These are phyloP conservation scores for Coelogynopora nodosa DNA, from an alignment of 2,888 invertebrate genomes.

Conservation along the genomic window DNA sequence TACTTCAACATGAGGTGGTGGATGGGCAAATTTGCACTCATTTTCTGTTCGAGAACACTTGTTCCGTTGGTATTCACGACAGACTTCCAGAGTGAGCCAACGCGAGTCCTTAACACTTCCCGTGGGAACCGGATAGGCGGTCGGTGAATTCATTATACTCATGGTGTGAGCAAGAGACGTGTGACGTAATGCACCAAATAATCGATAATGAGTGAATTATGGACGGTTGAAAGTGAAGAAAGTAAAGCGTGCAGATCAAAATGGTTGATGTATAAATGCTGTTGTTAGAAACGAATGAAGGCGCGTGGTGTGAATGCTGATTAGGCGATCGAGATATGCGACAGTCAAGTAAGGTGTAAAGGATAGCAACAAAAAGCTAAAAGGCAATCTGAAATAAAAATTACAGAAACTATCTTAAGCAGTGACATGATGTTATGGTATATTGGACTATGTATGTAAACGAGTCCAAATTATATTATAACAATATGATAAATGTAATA, in stretches of 20 bases:
- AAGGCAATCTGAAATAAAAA: background rate
- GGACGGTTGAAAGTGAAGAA: background rate
- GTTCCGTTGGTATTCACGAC: slow-evolving; percentile 95
- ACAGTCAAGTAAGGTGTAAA: background rate
- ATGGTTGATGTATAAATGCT: background rate
- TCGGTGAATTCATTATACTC: slow-evolving; percentile 68
- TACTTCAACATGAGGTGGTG: slow-evolving; percentile 97
- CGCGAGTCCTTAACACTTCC: slow-evolving; percentile 81
- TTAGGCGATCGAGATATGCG: background rate
- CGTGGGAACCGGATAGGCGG: slow-evolving; percentile 52
- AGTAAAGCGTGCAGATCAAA: background rate
- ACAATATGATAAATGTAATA: no score
- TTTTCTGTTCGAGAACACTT: slow-evolving; percentile 94
- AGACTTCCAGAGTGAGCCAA: slow-evolving; percentile 97
- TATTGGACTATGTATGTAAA: no score
- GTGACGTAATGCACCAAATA: background rate
- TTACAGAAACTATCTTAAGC: no score
- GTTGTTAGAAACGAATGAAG: background rate
- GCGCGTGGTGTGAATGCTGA: background rate
- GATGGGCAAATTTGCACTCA: slow-evolving; percentile 99
- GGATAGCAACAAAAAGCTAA: background rate
- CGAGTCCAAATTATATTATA: no score
- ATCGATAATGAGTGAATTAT: background rate
- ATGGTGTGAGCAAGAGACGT: slow-evolving; percentile 59
- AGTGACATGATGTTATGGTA: no score